phyloP scores from a whole-genome alignment of 1,140 invertebrate species.

The Samia ricini region DNA sequence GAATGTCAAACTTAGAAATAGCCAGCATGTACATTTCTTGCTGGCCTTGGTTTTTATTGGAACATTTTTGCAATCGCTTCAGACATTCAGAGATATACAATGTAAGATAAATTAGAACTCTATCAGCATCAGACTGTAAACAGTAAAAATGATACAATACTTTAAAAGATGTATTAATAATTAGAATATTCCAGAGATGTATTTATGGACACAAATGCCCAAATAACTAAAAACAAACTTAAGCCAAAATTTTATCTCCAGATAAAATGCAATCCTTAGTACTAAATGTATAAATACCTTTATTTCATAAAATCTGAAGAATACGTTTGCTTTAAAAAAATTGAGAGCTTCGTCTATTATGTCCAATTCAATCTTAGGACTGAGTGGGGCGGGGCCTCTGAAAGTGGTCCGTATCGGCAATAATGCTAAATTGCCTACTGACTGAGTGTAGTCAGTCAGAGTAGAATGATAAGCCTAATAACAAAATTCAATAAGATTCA shows the following conservation, averaged over 20 bases:
- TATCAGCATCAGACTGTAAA: constrained; percentile 92
- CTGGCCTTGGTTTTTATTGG: constrained; percentile 91
- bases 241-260: no score
- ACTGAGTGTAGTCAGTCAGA: constrained; percentile 84
- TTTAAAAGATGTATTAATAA: neutral
- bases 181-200: neutral
- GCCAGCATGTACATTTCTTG: constrained; percentile 98
- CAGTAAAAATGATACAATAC: neutral
- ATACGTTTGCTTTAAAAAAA: constrained; percentile 99
- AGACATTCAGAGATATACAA: constrained; percentile 99
- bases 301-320: constrained; percentile 99
- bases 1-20: constrained; percentile 97
- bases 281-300: no score
- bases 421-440: constrained; percentile 95
- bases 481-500: neutral
- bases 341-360: constrained; percentile 98
- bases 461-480: constrained; percentile 95
- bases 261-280: no score
- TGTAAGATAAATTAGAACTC: constrained; percentile 98
- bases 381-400: constrained; percentile 91
- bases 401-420: constrained; percentile 91
- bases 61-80: constrained; percentile 95
- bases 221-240: no score
- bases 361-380: constrained; percentile 85
- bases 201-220: no score